Evolutionary conservation across 2,888 invertebrate species (phyloP), one percentile per base, ranked within the genome.

Genomic region (Drosophila lutescens): DNA sequence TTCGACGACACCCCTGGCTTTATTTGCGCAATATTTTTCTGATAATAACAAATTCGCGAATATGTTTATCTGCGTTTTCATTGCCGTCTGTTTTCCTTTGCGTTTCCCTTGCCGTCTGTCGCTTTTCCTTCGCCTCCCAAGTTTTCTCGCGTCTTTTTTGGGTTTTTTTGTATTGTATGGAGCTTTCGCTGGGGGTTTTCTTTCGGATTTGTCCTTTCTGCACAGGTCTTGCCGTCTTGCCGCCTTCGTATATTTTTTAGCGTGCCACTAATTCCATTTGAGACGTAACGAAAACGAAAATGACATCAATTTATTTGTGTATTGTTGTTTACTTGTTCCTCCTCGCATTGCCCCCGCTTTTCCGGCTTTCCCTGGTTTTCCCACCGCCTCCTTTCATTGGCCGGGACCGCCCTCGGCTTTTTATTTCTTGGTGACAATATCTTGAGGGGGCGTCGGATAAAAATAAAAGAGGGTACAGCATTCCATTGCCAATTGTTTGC

Each of bases 41-140:
- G 86, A 88, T 89, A 88, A 85, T 85, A 88, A 88, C 88, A 88
- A 89, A 89, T 89, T 88, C 89, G 89, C 87, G 88, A 86, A 88
- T 89, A 89, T 88, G 86, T 88, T 88, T 88, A 88, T 85, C 87
- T 88, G 81, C 85, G 87, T 88, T 88, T 88, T 81, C 76, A 86
- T 80, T 88, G 87, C 63, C 82, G 66, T 74, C 79, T 72, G 69
- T 62, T 71, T 78, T 58, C 26, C 9, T 13, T 34, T 26, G 36
- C 32, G 30, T 40, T 74, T 30, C 63, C 47, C 66, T 49, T 66
- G 32, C 54, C 60, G 66, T 47, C 44, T 63, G 44, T 15, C 47
- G 23, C 23, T 46, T 47, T 49, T 32, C 12, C 17, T 17, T 32
- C 10, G 30, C 30, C 57, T 12, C 17, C 9, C 38, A 30, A 55